Evolutionary conservation across 1,140 invertebrate genomes (phyloP).

Genomic region (Macrobrachium nipponense): DNA sequence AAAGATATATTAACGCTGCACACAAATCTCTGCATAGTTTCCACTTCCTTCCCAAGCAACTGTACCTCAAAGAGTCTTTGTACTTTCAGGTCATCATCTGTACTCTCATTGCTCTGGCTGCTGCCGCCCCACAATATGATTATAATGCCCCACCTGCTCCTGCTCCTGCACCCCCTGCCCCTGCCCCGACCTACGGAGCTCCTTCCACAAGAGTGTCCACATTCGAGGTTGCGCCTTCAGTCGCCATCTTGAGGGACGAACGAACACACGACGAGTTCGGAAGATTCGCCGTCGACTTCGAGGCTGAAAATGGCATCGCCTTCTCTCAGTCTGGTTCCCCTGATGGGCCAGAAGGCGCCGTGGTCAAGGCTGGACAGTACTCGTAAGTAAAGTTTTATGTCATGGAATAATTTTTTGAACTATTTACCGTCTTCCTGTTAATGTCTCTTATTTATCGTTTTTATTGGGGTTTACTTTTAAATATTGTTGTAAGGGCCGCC

Average conservation of each 20-base stretch:
- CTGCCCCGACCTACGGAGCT: neutral
- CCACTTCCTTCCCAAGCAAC: neutral
- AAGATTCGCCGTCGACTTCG: neutral
- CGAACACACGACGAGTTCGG: neutral
- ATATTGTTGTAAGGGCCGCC: no score
- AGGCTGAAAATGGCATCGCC: conserved; percentile 7
- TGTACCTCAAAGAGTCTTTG: neutral
- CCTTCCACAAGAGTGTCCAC: neutral
- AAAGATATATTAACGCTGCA: no score
- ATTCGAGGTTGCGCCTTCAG: neutral
- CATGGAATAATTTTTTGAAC: neutral
- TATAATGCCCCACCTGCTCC: no score
- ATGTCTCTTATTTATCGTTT: no score
- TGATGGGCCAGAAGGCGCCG: neutral
- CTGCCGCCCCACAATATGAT: neutral
- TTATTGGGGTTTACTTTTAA: no score
- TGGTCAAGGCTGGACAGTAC: conserved; percentile 1
- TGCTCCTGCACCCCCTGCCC: neutral
- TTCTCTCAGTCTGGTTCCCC: conserved; percentile 16
- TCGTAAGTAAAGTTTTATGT: neutral
- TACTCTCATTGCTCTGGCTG: neutral
- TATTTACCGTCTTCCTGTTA: no score
- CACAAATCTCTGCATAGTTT: no score
- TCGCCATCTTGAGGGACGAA: neutral
- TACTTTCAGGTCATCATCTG: no score